These are phyloP conservation scores for Cryptus viduatorius DNA, from an alignment of 2,888 invertebrate species.

Conservation along the genomic window DNA sequence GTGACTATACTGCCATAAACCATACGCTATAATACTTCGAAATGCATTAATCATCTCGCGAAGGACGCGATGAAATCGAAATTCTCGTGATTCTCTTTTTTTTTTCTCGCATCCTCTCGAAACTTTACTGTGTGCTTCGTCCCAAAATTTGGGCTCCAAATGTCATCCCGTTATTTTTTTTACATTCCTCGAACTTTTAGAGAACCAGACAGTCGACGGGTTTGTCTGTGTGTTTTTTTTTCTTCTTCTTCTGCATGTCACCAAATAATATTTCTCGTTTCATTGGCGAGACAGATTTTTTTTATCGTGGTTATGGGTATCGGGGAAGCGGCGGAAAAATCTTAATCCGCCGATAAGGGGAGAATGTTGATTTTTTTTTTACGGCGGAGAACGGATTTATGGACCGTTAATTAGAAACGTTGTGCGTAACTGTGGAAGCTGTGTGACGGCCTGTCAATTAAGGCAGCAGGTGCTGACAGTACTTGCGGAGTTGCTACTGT, in stretches of 20 bases:
- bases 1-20: constrained; percentile 22
- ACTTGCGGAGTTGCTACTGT: constrained; percentile 38
- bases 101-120: neutral
- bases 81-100: constrained; percentile 14
- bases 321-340: constrained; percentile 14
- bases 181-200: constrained; percentile 22
- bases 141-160: constrained; percentile 56
- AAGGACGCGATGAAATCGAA: constrained; percentile 49
- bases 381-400: constrained; percentile 12
- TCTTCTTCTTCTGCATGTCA: neutral
- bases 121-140: constrained; percentile 17
- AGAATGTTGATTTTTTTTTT: constrained; percentile 19
- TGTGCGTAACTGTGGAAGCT: constrained; percentile 40
- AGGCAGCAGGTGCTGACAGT: constrained; percentile 55
- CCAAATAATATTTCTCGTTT: constrained; percentile 24
- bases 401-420: constrained; percentile 49
- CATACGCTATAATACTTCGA: constrained; percentile 15
- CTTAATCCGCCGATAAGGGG: constrained; percentile 9
- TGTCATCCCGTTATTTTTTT: constrained; percentile 56
- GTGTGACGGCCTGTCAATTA: constrained; percentile 57
- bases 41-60: constrained; percentile 55
- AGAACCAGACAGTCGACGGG: constrained; percentile 16
- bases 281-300: constrained; percentile 5
- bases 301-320: neutral
- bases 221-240: constrained; percentile 22